These are phyloP conservation scores for Cyanoramphus novaezelandiae DNA, from an alignment of 2,113 vertebrate species.

Conservation along the genomic window DNA sequence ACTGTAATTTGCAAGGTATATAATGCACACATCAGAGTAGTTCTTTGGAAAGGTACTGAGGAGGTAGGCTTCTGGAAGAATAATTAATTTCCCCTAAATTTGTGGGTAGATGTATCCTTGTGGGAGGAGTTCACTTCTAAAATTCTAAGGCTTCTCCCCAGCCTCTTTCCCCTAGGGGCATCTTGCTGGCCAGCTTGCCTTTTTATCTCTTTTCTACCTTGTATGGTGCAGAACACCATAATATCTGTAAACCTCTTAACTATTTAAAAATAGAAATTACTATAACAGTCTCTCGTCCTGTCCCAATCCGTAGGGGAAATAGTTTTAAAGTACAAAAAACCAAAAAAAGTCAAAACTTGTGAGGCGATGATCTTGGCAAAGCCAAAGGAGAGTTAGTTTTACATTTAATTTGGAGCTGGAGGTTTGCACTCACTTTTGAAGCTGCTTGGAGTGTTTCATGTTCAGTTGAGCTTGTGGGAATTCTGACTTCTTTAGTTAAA, in stretches of 20 bases:
- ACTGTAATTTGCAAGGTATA: neutral
- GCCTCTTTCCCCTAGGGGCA: neutral
- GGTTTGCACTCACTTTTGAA: neutral
- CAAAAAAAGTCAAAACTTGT: neutral
- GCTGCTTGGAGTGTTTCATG: neutral
- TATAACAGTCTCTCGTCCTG: conserved; percentile 3
- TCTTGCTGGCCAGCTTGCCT: neutral
- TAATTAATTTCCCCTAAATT: neutral
- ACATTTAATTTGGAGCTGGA: neutral
- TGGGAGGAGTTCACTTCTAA: neutral
- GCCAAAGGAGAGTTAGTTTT: neutral
- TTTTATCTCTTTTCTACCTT: conserved; percentile 37
- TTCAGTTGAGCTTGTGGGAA: neutral
- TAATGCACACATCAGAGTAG: neutral
- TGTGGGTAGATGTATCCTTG: neutral
- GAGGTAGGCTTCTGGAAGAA: conserved; percentile 17
- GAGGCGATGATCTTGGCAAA: neutral
- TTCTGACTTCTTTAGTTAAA: neutral
- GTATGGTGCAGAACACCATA: conserved; percentile 44
- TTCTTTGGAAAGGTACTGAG: neutral
- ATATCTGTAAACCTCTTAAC: conserved; percentile 35
- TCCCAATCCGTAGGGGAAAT: neutral
- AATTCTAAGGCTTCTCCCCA: neutral
- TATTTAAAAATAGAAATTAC: conserved; percentile 62
- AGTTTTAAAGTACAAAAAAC: neutral